Evolutionary conservation across 2,113 vertebrate genomes (phyloP), one percentile per base, ranked within the genome.

Genomic region (Catharus bicknelli): DNA sequence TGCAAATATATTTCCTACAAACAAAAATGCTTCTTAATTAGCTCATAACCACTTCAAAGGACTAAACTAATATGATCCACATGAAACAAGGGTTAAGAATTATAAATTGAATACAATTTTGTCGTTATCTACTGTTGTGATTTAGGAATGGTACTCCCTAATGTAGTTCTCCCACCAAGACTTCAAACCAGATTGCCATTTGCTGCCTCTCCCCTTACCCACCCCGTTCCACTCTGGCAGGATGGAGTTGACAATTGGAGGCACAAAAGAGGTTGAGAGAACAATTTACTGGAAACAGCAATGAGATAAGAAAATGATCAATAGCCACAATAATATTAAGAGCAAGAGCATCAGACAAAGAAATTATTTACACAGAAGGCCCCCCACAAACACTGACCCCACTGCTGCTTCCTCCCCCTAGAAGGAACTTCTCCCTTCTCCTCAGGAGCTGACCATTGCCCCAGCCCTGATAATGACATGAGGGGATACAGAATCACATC

Each of bases 161-260:
- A 59, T 3, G 3, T 7, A 40, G 13, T 12, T 34, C 11, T 59
- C 16, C 47, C 19, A 29, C 23, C 47, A 58, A 47, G 47, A 34
- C 11, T 34, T 40, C n/a, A 59, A 61, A 68, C 7, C 23, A 26
- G 5, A 5, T 11, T 10, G 7, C 11, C 23, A 12, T 11, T 47
- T 0, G 0, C 16, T 75, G 19, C 29, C 7, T 59, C 2, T 1
- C 9, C 4, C 16, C 7, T 64, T 10, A 26, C 10, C 5, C 3
- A 53, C 9, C 1, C 10, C 23, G 40, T 59, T 66, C n/a, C 0
- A 1, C 69, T 45, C n/a, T 7, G 3, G 19, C 5, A 27, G n/a
- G 27, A 20, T n/a, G 29, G 32, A 59, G 13, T 13, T 53, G 53
- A 59, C 19, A 40, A 67, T 0, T 59, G 38, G 16, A 59, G 16